A percentile compares a stretch with the other conserved stretches of the same genome.
phyloP scores from a whole-genome alignment of 2,113 vertebrate species.

The Serinus canaria region DNA sequence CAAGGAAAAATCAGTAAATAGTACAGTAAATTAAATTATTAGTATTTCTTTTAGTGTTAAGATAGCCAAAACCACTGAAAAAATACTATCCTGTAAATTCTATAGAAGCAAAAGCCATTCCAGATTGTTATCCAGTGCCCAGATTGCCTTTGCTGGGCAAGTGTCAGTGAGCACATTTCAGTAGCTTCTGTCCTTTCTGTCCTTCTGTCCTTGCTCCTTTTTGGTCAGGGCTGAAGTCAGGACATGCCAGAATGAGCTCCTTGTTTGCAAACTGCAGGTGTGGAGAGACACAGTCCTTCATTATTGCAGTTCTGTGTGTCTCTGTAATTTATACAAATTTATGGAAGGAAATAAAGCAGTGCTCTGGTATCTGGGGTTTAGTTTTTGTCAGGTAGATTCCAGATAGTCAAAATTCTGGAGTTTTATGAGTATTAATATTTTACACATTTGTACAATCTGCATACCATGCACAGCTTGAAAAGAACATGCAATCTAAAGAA shows the following conservation, averaged over 20 bases:
- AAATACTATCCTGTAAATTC: neutral
- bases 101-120: neutral
- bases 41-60: neutral
- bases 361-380: neutral
- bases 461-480: neutral
- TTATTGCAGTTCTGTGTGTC: rapidly evolving
- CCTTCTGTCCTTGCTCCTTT: neutral
- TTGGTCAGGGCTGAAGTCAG: neutral
- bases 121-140: neutral
- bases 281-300: neutral
- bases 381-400: neutral
- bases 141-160: neutral
- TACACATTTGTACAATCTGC: neutral
- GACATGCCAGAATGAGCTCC: neutral
- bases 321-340: neutral
- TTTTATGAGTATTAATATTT: neutral
- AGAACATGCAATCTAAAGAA: neutral
- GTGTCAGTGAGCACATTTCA: neutral
- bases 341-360: neutral
- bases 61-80: rapidly evolving
- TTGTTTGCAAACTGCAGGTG: neutral
- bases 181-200: neutral
- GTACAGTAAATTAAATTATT: neutral
- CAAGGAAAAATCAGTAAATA: neutral
- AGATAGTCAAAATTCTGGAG: neutral